Evolutionary conservation across 2,797 vertebrate species (phyloP).

Genomic region (Cynodonichthys magdalenae): DNA sequence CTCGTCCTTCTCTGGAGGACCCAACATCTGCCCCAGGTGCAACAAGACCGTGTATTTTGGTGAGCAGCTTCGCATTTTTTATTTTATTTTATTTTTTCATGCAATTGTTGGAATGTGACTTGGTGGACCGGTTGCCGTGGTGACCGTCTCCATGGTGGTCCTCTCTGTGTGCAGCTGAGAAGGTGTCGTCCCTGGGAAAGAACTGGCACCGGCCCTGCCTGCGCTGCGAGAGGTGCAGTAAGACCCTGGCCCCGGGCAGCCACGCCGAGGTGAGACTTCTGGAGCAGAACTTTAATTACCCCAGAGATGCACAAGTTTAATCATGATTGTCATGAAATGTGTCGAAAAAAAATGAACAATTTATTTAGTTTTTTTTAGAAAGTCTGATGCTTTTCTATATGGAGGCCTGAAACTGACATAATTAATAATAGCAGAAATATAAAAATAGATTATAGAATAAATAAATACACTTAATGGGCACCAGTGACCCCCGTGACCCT

Average conservation of each 20-base stretch:
- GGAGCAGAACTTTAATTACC: too few relatives aligned
- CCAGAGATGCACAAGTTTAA: too few relatives aligned
- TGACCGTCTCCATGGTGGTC: constrained; percentile 25
- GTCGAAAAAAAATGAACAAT: too few relatives aligned
- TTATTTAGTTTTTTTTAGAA: too few relatives aligned
- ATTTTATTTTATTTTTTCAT: too few relatives aligned
- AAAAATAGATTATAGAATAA: too few relatives aligned
- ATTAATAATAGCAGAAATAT: too few relatives aligned
- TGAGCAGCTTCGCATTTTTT: constrained; percentile 65
- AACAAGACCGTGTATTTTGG: constrained; percentile 86
- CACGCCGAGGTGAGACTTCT: constrained; percentile 65
- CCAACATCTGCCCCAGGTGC: constrained; percentile 84
- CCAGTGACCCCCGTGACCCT: too few relatives aligned
- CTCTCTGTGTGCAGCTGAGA: constrained; percentile 60
- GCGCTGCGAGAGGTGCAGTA: constrained; percentile 71
- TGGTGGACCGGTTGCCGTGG: constrained; percentile 60
- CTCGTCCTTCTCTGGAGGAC: constrained; percentile 79
- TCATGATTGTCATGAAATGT: too few relatives aligned
- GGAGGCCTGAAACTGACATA: too few relatives aligned
- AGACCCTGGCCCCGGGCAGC: constrained; percentile 67
- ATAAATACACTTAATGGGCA: too few relatives aligned
- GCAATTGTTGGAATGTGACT: constrained; percentile 1
- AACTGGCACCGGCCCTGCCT: constrained; percentile 75
- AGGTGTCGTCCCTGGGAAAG: constrained; percentile 74
- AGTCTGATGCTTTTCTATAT: too few relatives aligned